Base-by-base conservation (phyloP, 2,888 invertebrate genomes). In the Carcina quercana region DNA sequence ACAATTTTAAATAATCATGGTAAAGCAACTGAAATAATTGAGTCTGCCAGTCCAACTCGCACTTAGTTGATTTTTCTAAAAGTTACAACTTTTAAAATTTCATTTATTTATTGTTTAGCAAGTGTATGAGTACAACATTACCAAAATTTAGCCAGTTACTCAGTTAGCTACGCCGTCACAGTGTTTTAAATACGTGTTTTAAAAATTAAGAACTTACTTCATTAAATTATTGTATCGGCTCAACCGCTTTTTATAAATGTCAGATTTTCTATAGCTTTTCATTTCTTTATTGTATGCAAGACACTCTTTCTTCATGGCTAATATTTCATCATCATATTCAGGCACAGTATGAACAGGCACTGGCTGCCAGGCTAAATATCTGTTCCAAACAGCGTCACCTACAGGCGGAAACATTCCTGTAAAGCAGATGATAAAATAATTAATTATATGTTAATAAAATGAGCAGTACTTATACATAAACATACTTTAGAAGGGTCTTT, bases 271-370 rank as follows among this genome's bases (percentile, higher is more conserved):
- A 15, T 89, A 56, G 30, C 75, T 75, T 1, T 80, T 64, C 8
- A 79, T 47, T 34, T 90, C 88, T 40, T 75, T 74, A 5, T 89
- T 73, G 50, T 89, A 93, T 21, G 87, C 86, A 0, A 89, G 85
- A 55, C 95, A 96, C 7, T 85, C 67, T 45, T 87, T 88, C 52
- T 89, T 88, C 76, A 78, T 78, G 1, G 70, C 62, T 3, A 75
- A 41, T n/a, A 93, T 57, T 52, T 86, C 68, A 74, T 96, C 95
- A 3, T 82, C 53, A 1, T 60, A 54, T 49, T 88, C 86, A 0
- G 91, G 89, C 1, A 72, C 49, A 0, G 92, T 90, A 49, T 93
- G 93, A 0, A 94, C 86, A 0, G 94, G 93, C 47, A 94, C 89
- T 0, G 93, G 93, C 65, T 92, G 92, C 93, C 93, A 94, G 25